Evolutionary conservation across 2,888 invertebrate genomes (phyloP).

Genomic region (Ophion ventricosus): DNA sequence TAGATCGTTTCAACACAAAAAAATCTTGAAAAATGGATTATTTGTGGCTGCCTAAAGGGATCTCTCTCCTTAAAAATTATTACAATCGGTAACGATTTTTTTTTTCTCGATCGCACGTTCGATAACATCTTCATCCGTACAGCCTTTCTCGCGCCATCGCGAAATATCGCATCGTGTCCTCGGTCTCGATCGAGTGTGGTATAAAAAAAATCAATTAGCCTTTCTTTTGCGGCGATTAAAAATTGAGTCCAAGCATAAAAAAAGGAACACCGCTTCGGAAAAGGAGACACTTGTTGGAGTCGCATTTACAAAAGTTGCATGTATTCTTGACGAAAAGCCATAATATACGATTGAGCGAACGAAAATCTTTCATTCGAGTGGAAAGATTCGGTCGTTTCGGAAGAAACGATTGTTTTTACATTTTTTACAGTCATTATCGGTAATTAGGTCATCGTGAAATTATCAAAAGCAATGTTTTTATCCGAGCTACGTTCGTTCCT

Average conservation of each 20-base stretch:
- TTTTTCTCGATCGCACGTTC: slow-evolving; percentile 11
- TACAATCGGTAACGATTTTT: slow-evolving; percentile 10
- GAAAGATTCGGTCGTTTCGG: background rate
- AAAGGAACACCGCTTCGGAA: background rate
- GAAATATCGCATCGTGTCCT: slow-evolving; percentile 26
- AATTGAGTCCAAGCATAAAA: background rate
- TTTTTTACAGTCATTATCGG: slow-evolving; percentile 2
- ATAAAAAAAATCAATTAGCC: slow-evolving; percentile 12
- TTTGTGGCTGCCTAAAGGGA: no score
- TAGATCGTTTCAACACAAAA: no score
- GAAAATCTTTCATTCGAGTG: background rate
- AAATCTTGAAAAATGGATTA: no score
- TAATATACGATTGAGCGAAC: background rate
- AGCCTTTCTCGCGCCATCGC: background rate
- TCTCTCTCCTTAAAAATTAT: slow-evolving; percentile 1
- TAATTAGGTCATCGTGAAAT: slow-evolving; percentile 14
- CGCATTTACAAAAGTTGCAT: background rate
- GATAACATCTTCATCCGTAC: slow-evolving; percentile 19
- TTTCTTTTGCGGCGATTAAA: no score
- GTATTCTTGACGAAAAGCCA: no score
- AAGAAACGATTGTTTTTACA: background rate
- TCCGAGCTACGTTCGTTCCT: background rate
- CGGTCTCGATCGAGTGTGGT: slow-evolving; percentile 31
- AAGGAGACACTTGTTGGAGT: background rate
- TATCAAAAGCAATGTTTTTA: background rate